Percentiles rank a stretch among this genome's conserved stretches.
phyloP scores from a whole-genome alignment of 2,113 vertebrate genomes.

The Misgurnus anguillicaudatus region DNA sequence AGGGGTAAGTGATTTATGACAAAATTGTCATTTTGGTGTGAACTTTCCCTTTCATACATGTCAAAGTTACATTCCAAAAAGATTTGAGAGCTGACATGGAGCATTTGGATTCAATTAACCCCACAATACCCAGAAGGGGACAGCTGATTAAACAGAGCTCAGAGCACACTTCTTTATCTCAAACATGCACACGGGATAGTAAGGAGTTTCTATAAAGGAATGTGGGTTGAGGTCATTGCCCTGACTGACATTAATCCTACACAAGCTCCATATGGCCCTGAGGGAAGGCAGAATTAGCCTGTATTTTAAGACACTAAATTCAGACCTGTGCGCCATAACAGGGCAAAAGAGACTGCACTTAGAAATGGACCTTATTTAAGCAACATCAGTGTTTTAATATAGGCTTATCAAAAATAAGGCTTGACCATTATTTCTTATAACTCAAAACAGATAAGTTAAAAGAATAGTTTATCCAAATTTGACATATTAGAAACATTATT shows the following conservation, averaged over 20 bases:
- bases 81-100: background rate
- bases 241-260: constrained; percentile 41
- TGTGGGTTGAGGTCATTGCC: constrained; percentile 41
- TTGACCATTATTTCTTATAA: background rate
- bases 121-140: constrained; percentile 16
- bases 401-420: background rate
- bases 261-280: constrained; percentile 23
- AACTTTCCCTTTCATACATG: too few species aligned
- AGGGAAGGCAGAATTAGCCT: constrained; percentile 41
- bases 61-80: background rate
- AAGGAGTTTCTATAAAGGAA: constrained; percentile 35
- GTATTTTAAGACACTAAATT: constrained; percentile 32
- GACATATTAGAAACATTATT: too few species aligned
- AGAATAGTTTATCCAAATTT: too few species aligned
- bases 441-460: too few species aligned
- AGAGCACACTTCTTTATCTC: constrained; percentile 10
- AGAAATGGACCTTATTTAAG: background rate
- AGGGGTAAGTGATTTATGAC: too few species aligned
- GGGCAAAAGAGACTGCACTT: background rate
- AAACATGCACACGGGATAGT: background rate
- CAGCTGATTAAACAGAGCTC: constrained; percentile 34
- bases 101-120: constrained; percentile 25
- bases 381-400: background rate
- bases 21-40: too few species aligned
- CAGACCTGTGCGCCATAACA: background rate